phyloP scores from a whole-genome alignment of 2,113 vertebrate genomes.

The Shinisaurus crocodilurus region DNA sequence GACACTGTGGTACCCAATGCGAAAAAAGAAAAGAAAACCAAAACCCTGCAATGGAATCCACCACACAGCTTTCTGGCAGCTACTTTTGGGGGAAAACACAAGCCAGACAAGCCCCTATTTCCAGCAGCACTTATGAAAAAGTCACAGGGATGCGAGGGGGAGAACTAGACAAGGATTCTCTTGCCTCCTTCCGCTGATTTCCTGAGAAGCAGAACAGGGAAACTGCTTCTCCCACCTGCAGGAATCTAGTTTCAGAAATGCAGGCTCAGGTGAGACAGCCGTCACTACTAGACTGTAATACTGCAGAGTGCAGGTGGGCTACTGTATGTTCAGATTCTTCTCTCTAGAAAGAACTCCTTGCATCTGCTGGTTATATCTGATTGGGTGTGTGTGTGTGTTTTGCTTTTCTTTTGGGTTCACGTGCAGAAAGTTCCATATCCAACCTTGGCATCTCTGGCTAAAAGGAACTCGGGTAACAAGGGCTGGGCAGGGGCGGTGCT shows the following conservation, averaged over 20 bases:
- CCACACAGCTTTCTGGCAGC: not conserved
- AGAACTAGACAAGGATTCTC: not conserved
- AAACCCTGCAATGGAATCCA: not conserved
- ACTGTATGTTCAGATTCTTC: not conserved
- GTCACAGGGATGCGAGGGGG: not conserved
- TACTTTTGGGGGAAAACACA: not conserved
- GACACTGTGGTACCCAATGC: not conserved
- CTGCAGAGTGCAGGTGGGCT: too few relatives aligned
- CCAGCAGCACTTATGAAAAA: not conserved
- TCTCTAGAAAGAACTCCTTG: not conserved
- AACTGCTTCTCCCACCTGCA: not conserved
- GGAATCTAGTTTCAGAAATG: not conserved
- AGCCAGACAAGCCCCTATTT: not conserved
- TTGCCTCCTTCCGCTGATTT: not conserved
- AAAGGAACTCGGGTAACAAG: too few relatives aligned
- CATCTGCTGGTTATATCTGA: not conserved
- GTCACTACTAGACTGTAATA: too few relatives aligned
- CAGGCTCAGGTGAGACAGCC: too few relatives aligned
- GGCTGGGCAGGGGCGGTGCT: too few relatives aligned
- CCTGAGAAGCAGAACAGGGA: not conserved
- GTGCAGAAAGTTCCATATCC: not conserved
- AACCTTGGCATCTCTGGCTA: too few relatives aligned
- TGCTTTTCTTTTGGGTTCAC: not conserved
- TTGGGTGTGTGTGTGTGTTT: too few relatives aligned
- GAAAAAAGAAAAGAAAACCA: not conserved